Conservation (phyloP, 2,888 invertebrate genomes). For the Amblyjoppa proteus region DNA sequence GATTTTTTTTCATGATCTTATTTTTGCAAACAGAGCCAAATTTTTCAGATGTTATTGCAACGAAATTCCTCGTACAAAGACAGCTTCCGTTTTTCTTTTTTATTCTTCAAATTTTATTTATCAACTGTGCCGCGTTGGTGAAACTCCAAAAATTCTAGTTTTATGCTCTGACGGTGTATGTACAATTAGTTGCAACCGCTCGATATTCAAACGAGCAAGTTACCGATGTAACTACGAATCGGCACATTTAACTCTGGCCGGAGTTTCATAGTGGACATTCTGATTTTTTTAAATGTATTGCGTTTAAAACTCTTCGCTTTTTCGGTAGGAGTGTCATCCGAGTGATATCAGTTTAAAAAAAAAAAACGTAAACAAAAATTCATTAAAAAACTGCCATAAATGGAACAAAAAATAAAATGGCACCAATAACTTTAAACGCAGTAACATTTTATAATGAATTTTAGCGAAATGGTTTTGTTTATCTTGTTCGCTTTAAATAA, state of each 20-base stretch:
- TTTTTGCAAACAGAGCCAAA: neutral
- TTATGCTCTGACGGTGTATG: neutral
- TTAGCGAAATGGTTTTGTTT: too few relatives aligned
- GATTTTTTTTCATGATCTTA: neutral
- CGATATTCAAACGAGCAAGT: slow-evolving; percentile 24
- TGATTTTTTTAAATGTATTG: neutral
- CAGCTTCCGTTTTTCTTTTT: neutral
- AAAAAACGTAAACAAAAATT: neutral
- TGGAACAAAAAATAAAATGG: too few relatives aligned
- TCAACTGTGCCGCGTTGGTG: neutral
- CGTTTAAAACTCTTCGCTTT: neutral
- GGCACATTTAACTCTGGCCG: neutral
- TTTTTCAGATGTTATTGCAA: neutral
- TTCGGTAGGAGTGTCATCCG: neutral
- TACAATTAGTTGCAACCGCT: slow-evolving; percentile 19
- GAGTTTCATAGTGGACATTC: neutral
- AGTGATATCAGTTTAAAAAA: neutral
- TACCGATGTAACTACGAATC: neutral
- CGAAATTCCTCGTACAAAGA: neutral
- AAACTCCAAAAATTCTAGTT: slow-evolving; percentile 4
- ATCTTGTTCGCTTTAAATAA: too few relatives aligned
- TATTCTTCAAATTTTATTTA: neutral
- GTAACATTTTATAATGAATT: too few relatives aligned
- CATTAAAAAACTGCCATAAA: neutral
- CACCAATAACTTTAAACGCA: too few relatives aligned